These are phyloP conservation scores for Glossosoma conforme DNA, from an alignment of 1,140 invertebrate species.

Conservation along the genomic window DNA sequence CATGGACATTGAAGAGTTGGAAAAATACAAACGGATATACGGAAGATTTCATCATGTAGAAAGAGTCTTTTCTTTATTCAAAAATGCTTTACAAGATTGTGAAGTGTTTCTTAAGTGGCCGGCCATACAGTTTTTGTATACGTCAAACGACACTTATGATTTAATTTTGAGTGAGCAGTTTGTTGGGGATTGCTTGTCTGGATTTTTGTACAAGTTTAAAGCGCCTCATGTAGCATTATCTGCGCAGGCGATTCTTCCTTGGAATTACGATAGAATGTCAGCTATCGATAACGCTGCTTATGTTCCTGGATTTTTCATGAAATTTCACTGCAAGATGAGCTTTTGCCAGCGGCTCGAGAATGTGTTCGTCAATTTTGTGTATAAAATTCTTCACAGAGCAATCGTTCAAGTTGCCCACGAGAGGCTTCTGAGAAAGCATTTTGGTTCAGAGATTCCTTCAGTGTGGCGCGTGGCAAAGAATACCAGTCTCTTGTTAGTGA, in stretches of 20 bases:
- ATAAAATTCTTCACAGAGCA: constrained; percentile 47
- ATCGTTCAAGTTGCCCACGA: constrained; percentile 50
- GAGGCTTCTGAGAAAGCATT: constrained; percentile 50
- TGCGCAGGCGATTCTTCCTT: constrained; percentile 56
- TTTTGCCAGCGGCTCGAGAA: constrained; percentile 54
- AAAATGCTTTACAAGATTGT: constrained; percentile 39
- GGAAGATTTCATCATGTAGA: neutral
- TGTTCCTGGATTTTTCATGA: constrained; percentile 48
- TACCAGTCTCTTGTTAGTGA: constrained; percentile 54
- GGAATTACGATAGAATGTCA: constrained; percentile 52
- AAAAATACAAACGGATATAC: neutral
- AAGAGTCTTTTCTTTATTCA: neutral
- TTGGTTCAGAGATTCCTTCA: constrained; percentile 50
- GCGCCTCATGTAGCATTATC: constrained; percentile 54
- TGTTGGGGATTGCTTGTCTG: constrained; percentile 58
- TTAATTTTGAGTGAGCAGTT: constrained; percentile 58
- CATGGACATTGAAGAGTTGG: neutral
- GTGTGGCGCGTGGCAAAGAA: constrained; percentile 53
- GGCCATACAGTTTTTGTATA: constrained; percentile 47
- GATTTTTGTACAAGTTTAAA: constrained; percentile 52
- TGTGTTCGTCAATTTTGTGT: constrained; percentile 43
- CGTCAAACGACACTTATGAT: constrained; percentile 49
- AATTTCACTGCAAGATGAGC: constrained; percentile 47
- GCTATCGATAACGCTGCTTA: constrained; percentile 54
- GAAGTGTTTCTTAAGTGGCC: constrained; percentile 47